Evolutionary conservation across 2,797 vertebrate species (phyloP).

Genomic region (Brachymystax lenok): DNA sequence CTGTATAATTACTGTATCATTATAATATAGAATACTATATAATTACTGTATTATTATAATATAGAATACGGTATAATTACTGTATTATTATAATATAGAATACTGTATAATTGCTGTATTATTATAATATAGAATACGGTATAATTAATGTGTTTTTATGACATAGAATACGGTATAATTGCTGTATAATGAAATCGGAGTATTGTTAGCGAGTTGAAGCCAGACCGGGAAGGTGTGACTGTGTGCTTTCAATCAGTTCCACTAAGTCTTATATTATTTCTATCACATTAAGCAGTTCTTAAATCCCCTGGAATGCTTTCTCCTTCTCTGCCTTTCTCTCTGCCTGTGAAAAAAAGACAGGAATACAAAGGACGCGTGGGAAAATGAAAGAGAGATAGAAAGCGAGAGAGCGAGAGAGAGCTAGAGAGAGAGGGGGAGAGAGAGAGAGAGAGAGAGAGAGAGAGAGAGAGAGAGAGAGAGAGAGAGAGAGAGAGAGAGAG

Average conservation of each 20-base stretch:
- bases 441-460: slow-evolving; percentile 42
- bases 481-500: slow-evolving; percentile 33
- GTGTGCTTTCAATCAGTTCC: slow-evolving; percentile 12
- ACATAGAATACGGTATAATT: no score
- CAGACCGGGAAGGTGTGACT: not conserved
- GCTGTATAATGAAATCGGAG: not conserved
- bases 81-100: no score
- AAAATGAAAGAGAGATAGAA: slow-evolving; percentile 50
- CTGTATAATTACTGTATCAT: no score
- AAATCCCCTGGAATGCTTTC: slow-evolving; percentile 45
- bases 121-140: no score
- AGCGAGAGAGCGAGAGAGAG: fast-evolving
- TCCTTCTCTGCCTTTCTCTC: not conserved
- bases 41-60: no score
- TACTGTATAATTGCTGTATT: no score
- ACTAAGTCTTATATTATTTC: slow-evolving; percentile 28
- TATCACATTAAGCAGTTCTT: slow-evolving; percentile 44
- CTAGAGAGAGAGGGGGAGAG: not conserved
- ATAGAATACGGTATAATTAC: no score
- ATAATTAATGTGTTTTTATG: no score
- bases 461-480: slow-evolving; percentile 59
- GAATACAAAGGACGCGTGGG: slow-evolving; percentile 60
- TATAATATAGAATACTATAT: no score
- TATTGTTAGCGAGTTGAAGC: not conserved
- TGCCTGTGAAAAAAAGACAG: slow-evolving; percentile 34